Evolutionary conservation across 2,113 vertebrate species (phyloP).

Genomic region (Mohoua ochrocephala): DNA sequence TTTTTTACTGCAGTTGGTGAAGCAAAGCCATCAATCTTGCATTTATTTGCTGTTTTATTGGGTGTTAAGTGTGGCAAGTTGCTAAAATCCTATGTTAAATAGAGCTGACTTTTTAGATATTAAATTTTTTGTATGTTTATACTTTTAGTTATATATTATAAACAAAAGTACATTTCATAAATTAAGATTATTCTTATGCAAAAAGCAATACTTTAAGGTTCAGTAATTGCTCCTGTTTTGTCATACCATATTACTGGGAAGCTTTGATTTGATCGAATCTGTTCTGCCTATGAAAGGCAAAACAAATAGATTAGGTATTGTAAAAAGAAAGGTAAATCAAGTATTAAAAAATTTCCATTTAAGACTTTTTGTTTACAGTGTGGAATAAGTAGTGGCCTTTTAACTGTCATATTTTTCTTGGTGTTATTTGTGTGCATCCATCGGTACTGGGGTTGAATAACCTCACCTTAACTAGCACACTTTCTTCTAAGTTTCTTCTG

Average conservation of each 20-base stretch:
- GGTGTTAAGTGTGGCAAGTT: neutral
- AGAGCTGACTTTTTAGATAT: neutral
- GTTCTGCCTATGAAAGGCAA: neutral
- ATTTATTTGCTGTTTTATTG: neutral
- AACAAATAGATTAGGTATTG: neutral
- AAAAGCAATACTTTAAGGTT: neutral
- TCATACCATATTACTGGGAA: neutral
- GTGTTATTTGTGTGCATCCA: neutral
- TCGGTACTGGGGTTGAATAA: neutral
- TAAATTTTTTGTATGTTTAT: neutral
- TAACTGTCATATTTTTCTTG: neutral
- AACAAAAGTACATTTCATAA: neutral
- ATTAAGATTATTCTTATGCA: neutral
- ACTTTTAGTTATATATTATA: neutral
- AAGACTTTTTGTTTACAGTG: neutral
- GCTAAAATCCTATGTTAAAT: neutral
- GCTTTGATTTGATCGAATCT: neutral
- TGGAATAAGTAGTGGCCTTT: neutral
- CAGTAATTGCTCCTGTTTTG: neutral
- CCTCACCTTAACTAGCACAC: fast-evolving
- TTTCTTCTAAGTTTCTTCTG: neutral
- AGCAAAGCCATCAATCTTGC: neutral
- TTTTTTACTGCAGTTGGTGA: neutral
- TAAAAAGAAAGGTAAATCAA: neutral
- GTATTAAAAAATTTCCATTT: neutral